Base-by-base conservation (phyloP, 2,797 vertebrate genomes). In the Semaprochilodus insignis region DNA sequence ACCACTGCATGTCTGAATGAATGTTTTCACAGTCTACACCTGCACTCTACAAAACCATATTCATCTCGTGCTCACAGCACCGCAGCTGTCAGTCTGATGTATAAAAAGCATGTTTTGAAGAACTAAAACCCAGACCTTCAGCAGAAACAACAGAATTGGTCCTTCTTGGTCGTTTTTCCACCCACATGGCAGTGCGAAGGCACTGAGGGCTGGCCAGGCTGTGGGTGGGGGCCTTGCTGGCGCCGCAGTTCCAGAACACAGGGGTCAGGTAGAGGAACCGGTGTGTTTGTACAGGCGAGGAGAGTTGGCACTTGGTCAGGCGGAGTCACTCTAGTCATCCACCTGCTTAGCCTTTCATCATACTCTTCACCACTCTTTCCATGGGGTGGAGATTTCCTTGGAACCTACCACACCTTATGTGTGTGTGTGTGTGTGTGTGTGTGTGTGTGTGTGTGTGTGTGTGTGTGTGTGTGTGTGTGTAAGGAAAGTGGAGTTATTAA, bases 261-360 rank as follows among this genome's bases (percentile, higher is more conserved):
- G 59, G 75, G 72, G 77, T 84, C 80, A 82, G 69, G 63, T 81
- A 67, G 62, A 4, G 13, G 72, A 25, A 81, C 25, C 72, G 72
- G 66, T 44, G 40, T 80, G 75, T 86, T 84, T 84, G 69, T 55
- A 81, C 78, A 81, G 78, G 65, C n/a, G 63, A 76, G 55, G 40
- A 65, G 63, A 78, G 60, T 40, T 84, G 76, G 72, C 77, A 81
- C 60, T 10, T 5, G n/a, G 66, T 77, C 59, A 60, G 52, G 27
- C 44, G 19, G 40, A 55, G 51, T 82, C 31, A 71, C 79, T 52
- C 72, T 85, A 77, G 80, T 60, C 69, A 62, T 85, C 72, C 69
- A 84, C 75, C 79, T 84, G 80, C 75, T 81, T 77, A 71, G 59
- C 80, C 31, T 77, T 87, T 87, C 69, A 80, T 31, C 48, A 21